Conservation (phyloP, 2,113 vertebrate species). For the Lathamus discolor region DNA sequence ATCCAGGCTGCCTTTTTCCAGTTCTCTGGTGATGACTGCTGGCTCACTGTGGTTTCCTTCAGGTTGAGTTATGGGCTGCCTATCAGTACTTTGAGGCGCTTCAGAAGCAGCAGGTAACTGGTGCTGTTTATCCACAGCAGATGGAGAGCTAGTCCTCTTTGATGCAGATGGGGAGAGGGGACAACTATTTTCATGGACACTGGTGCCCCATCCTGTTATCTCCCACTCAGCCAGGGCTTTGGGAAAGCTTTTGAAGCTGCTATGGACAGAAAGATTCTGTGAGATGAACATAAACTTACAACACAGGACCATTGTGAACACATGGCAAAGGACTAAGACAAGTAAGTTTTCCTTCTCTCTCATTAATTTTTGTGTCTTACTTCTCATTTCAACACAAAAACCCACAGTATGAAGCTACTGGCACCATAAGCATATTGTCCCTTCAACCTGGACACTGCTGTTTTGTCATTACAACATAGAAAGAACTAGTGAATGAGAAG, state of each 20-base stretch:
- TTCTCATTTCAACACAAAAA: neutral
- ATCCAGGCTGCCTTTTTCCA: neutral
- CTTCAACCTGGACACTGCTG: neutral
- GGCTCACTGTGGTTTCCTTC: neutral
- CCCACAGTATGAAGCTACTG: neutral
- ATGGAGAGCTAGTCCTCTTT: neutral
- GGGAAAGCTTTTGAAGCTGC: conserved; percentile 55
- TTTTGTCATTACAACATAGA: neutral
- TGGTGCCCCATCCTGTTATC: neutral
- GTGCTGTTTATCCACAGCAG: neutral
- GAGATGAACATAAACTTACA: neutral
- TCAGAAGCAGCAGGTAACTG: neutral
- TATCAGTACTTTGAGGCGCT: neutral
- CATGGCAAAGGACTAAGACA: neutral
- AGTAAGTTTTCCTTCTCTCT: neutral
- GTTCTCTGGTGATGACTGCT: neutral
- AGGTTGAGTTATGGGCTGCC: neutral
- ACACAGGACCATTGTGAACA: neutral
- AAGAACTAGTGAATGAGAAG: neutral
- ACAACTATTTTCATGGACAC: neutral
- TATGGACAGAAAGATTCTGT: conserved; percentile 13
- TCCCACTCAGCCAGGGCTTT: conserved; percentile 1
- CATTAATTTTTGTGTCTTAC: neutral
- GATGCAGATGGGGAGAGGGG: neutral
- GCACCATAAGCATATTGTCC: neutral